Evolutionary conservation across 2,797 vertebrate genomes (phyloP).

Genomic region (Anolis apletophallus): DNA sequence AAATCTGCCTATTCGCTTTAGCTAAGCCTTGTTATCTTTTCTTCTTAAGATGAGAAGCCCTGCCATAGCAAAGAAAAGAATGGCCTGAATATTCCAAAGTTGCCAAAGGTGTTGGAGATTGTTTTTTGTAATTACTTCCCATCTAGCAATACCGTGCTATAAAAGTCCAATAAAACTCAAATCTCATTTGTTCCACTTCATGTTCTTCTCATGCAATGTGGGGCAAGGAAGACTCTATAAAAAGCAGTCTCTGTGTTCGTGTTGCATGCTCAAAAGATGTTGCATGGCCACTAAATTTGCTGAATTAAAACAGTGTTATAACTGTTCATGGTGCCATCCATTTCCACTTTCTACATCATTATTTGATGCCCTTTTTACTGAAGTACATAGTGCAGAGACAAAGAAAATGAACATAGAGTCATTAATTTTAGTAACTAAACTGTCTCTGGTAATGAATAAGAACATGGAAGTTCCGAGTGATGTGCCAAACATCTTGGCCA

Average conservation of each 20-base stretch:
- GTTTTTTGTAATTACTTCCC: background rate
- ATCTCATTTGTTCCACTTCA: slow-evolving; percentile 80
- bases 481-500: slow-evolving; percentile 52
- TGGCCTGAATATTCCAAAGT: slow-evolving; percentile 67
- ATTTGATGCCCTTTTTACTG: slow-evolving; percentile 62
- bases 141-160: slow-evolving; percentile 51
- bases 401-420: slow-evolving; percentile 52
- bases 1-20: background rate
- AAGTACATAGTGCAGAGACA: slow-evolving; percentile 50
- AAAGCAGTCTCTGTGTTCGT: slow-evolving; percentile 57
- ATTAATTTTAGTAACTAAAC: slow-evolving; percentile 60
- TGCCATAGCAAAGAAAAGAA: slow-evolving; percentile 22
- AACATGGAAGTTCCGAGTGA: slow-evolving; percentile 64
- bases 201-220: slow-evolving; percentile 64
- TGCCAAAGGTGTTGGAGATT: slow-evolving; percentile 72
- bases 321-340: slow-evolving; percentile 67
- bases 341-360: slow-evolving; percentile 71
- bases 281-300: slow-evolving; percentile 69
- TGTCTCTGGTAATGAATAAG: slow-evolving; percentile 64
- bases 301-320: slow-evolving; percentile 61
- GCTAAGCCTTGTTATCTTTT: background rate
- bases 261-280: slow-evolving; percentile 62
- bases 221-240: slow-evolving; percentile 58
- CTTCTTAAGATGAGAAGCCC: background rate
- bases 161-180: slow-evolving; percentile 80